phyloP scores from a whole-genome alignment of 2,888 invertebrate species.

The Ormyrus pomaceus region DNA sequence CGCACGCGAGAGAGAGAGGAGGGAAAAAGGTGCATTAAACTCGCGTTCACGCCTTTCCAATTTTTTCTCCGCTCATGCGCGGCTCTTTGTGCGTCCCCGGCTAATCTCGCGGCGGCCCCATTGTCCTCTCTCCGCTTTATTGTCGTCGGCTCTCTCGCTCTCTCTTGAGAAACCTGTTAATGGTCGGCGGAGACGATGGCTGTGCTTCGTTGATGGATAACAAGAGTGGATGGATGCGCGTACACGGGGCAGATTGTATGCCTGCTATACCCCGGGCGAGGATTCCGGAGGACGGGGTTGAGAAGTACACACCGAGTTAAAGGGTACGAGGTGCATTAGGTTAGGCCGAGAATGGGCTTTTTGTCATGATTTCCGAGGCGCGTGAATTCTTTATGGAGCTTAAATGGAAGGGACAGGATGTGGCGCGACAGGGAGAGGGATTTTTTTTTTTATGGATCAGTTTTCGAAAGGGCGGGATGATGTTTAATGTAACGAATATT shows the following conservation, averaged over 20 bases:
- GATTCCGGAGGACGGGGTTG: background rate
- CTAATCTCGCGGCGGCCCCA: constrained; percentile 40
- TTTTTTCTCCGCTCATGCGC: background rate
- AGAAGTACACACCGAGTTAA: constrained; percentile 16
- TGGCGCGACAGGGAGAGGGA: background rate
- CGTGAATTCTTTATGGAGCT: background rate
- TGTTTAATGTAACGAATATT: too few species aligned
- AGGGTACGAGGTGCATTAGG: constrained; percentile 27
- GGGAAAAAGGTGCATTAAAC: constrained; percentile 1
- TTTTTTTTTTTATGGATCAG: too few species aligned
- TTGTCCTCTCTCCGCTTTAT: constrained; percentile 18
- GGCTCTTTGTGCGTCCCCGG: background rate
- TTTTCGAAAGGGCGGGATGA: too few species aligned
- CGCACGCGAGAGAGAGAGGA: background rate
- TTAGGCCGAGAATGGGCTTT: background rate
- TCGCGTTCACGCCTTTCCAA: constrained; percentile 49
- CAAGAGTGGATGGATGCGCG: background rate
- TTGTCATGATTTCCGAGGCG: background rate
- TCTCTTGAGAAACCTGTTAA: constrained; percentile 32
- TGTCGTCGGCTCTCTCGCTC: too few species aligned
- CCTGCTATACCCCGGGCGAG: background rate
- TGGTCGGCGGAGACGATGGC: constrained; percentile 1
- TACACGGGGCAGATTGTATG: background rate
- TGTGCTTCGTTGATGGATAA: background rate
- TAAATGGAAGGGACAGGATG: constrained; percentile 10